Evolutionary conservation across 2,797 vertebrate species (phyloP).

Genomic region (Picus viridis): DNA sequence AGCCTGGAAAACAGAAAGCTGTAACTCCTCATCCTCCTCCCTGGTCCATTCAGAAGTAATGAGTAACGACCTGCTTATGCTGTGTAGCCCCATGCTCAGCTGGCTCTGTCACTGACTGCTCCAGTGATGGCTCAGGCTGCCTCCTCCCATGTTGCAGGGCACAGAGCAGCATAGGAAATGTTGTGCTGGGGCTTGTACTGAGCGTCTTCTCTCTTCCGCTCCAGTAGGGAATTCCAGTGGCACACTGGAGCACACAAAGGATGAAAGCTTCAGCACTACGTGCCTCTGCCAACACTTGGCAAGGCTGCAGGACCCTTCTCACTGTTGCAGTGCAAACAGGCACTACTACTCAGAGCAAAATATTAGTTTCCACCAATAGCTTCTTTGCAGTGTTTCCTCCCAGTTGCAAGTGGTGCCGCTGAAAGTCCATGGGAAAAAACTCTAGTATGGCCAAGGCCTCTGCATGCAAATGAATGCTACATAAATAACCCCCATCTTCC

Average conservation of each 20-base stretch:
- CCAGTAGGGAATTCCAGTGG: constrained; percentile 10
- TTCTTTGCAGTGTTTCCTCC: constrained; percentile 26
- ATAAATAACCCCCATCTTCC: constrained; percentile 61
- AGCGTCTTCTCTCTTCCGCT: background rate
- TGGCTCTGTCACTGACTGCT: fast-evolving
- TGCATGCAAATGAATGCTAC: constrained; percentile 51
- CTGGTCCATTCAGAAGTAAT: background rate
- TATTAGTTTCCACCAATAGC: background rate
- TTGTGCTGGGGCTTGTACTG: constrained; percentile 1
- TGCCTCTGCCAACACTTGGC: constrained; percentile 15
- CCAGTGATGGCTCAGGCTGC: background rate
- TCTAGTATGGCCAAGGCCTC: background rate
- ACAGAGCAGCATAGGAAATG: background rate
- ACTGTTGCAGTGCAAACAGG: background rate
- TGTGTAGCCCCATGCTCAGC: background rate
- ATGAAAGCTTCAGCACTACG: background rate
- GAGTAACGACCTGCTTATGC: background rate
- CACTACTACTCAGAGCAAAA: background rate
- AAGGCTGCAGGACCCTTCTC: constrained; percentile 1
- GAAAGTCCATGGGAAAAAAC: constrained; percentile 60
- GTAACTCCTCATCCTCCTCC: constrained; percentile 8
- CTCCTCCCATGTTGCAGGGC: background rate
- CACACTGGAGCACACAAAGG: constrained; percentile 24
- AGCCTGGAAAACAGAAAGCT: background rate
- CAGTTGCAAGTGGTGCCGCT: constrained; percentile 43